Conservation (phyloP, 37 sponge, comb jelly and placozoan species). For the Spongilla lacustris region DNA sequence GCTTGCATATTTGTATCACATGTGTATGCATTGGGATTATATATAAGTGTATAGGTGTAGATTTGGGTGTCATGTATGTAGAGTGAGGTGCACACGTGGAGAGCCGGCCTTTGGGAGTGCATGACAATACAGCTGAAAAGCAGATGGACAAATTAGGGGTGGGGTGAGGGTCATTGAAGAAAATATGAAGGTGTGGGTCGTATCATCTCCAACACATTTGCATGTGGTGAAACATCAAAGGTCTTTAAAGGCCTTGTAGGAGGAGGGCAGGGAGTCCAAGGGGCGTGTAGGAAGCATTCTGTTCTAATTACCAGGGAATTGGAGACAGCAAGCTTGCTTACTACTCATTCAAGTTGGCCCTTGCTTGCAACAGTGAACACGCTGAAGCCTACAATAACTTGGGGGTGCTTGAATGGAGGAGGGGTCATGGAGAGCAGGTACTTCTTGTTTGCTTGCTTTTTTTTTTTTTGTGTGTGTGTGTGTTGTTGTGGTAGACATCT, state of each 20-base stretch:
- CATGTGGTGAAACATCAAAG: not conserved
- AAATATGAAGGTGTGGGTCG: not conserved
- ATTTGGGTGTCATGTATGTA: too few species aligned
- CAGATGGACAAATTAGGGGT: not conserved
- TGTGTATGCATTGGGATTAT: too few species aligned
- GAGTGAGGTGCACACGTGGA: too few species aligned
- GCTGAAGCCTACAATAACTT: constrained; percentile 98
- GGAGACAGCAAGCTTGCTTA: constrained; percentile 89
- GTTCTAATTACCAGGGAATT: constrained; percentile 58
- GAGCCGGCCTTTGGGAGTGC: too few species aligned
- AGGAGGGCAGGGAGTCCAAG: not conserved
- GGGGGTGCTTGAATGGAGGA: constrained; percentile 94
- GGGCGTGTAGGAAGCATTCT: not conserved
- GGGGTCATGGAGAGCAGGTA: constrained; percentile 83
- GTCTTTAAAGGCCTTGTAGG: not conserved
- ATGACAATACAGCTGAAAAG: too few species aligned
- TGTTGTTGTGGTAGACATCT: not conserved
- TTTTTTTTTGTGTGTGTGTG: not conserved
- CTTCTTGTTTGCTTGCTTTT: not conserved
- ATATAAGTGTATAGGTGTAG: too few species aligned
- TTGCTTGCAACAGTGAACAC: constrained; percentile 88
- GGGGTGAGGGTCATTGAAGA: not conserved
- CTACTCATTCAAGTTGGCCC: constrained; percentile 91
- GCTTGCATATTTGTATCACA: too few species aligned
- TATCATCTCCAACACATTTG: not conserved